These are phyloP conservation scores for Stenchaetothrips biformis DNA, from an alignment of 2,888 invertebrate genomes.

Conservation along the genomic window DNA sequence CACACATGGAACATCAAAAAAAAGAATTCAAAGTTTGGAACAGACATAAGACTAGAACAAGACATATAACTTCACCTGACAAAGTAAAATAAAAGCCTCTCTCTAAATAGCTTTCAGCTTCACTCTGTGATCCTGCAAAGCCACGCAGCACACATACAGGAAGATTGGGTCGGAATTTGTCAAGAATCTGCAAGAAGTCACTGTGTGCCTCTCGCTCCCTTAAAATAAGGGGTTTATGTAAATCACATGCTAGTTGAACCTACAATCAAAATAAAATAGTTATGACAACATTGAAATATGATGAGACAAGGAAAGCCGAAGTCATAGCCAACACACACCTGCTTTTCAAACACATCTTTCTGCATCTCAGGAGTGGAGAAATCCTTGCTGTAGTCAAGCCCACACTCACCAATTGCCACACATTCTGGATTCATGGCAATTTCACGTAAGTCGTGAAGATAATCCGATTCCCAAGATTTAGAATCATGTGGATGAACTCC, in stretches of 20 bases:
- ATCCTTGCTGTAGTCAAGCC: slow-evolving; percentile 88
- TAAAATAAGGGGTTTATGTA: slow-evolving; percentile 81
- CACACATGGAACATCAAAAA: neutral
- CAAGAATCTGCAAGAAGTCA: slow-evolving; percentile 71
- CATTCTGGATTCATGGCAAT: slow-evolving; percentile 80
- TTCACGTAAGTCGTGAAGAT: slow-evolving; percentile 58
- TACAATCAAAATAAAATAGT: slow-evolving; percentile 44
- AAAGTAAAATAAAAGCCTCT: slow-evolving; percentile 83
- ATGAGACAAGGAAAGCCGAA: neutral
- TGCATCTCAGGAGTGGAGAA: slow-evolving; percentile 88
- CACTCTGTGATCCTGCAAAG: slow-evolving; percentile 82
- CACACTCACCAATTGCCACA: slow-evolving; percentile 91
- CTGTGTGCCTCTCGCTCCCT: slow-evolving; percentile 89
- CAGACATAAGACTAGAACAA: slow-evolving; percentile 27
- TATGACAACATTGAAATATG: neutral
- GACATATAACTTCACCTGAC: slow-evolving; percentile 63
- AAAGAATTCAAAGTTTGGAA: slow-evolving; percentile 29
- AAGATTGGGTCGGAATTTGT: slow-evolving; percentile 52
- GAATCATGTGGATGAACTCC: slow-evolving; percentile 93
- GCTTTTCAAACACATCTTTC: slow-evolving; percentile 78
- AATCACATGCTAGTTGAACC: slow-evolving; percentile 78
- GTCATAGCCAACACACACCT: slow-evolving; percentile 51
- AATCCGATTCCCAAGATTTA: slow-evolving; percentile 71
- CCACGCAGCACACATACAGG: slow-evolving; percentile 87
- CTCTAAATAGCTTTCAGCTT: slow-evolving; percentile 76